Percentiles rank a stretch among this genome's conserved stretches.
phyloP scores from a whole-genome alignment of 2,797 vertebrate species.

The Galagoides demidoff region DNA sequence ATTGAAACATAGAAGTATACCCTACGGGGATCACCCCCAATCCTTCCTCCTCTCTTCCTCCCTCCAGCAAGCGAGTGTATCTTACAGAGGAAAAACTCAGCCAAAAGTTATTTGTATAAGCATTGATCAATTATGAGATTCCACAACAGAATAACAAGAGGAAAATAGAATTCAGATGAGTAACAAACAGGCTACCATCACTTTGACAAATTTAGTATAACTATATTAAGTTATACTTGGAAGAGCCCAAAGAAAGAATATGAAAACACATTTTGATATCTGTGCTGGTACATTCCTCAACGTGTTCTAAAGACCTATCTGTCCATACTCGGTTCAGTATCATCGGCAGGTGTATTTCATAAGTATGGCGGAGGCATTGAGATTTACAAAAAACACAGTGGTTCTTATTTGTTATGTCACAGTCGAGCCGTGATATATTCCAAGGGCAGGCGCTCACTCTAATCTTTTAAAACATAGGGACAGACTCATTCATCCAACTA shows the following conservation, averaged over 20 bases:
- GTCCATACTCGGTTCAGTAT: constrained; percentile 48
- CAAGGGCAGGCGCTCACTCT: constrained; percentile 72
- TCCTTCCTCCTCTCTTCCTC: not conserved
- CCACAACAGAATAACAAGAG: constrained; percentile 20
- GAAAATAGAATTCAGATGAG: constrained; percentile 51
- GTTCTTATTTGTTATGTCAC: constrained; percentile 63
- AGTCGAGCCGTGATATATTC: constrained; percentile 65
- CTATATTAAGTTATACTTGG: not conserved
- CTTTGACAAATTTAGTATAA: constrained; percentile 24
- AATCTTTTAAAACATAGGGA: constrained; percentile 73
- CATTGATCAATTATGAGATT: constrained; percentile 54
- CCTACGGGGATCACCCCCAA: not conserved
- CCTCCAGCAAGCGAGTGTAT: not conserved
- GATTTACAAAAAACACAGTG: constrained; percentile 53
- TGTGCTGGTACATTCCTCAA: not conserved
- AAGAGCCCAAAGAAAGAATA: not conserved
- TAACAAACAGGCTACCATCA: constrained; percentile 28
- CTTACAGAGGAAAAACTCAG: not conserved
- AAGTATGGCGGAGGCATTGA: constrained; percentile 63
- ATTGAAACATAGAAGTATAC: not conserved
- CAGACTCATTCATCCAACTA: constrained; percentile 72
- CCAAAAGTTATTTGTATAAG: not conserved
- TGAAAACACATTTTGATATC: constrained; percentile 30
- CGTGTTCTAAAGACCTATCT: constrained; percentile 54
- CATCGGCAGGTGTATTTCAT: constrained; percentile 61